These are phyloP conservation scores for Platycnemis pennipes DNA, from an alignment of 2,888 invertebrate genomes.

Conservation along the genomic window DNA sequence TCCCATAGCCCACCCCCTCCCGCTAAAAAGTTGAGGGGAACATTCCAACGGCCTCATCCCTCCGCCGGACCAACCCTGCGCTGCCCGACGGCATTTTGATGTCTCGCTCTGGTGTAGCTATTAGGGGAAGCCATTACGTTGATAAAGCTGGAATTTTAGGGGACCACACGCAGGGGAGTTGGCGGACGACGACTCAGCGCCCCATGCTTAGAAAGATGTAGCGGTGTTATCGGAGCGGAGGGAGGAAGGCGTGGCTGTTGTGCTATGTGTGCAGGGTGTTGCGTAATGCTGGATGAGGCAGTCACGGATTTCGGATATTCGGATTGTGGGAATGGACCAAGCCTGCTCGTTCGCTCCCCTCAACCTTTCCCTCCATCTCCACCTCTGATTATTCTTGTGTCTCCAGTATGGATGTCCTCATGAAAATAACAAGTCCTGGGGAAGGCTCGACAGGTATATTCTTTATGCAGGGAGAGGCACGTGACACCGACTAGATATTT, in stretches of 20 bases:
- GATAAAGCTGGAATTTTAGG: constrained; percentile 29
- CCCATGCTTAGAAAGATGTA: background rate
- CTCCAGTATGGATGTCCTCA: background rate
- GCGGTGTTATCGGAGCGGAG: background rate
- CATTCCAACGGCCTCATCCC: background rate
- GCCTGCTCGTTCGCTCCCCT: background rate
- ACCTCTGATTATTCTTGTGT: background rate
- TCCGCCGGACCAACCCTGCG: background rate
- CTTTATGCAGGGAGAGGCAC: background rate
- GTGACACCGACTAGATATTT: background rate
- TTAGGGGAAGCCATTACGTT: constrained; percentile 33
- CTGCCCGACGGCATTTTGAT: constrained; percentile 35
- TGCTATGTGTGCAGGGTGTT: background rate
- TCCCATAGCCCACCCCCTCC: no score
- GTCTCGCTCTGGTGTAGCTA: constrained; percentile 25
- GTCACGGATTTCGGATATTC: background rate
- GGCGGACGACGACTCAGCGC: background rate
- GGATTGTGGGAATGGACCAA: background rate
- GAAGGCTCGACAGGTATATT: constrained; percentile 11
- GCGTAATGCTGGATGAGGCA: background rate
- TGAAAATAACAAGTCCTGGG: constrained; percentile 24
- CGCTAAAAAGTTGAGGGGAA: background rate
- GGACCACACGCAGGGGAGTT: background rate
- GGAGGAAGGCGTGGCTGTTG: background rate
- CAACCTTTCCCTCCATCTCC: no score